Conservation (phyloP, 2,797 vertebrate species). For the Mallotus villosus region DNA sequence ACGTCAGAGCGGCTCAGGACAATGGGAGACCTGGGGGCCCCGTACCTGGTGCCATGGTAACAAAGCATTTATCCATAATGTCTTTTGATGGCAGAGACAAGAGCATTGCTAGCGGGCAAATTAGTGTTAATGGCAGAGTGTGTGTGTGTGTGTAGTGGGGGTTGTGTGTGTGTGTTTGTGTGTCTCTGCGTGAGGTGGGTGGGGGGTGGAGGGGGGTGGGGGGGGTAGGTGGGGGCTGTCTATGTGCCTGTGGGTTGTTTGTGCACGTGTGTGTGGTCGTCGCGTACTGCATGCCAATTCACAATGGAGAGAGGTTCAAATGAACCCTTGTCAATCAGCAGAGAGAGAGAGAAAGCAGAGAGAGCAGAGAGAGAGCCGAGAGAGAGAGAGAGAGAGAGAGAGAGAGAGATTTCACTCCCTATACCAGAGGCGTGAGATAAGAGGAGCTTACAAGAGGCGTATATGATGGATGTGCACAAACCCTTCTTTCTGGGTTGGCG, state of each 20-base stretch:
- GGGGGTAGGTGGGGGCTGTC: not conserved
- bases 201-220: not conserved
- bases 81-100: conserved; percentile 62
- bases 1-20: conserved; percentile 36
- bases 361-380: too few species aligned
- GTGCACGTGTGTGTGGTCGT: too few species aligned
- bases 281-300: too few species aligned
- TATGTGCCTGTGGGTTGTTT: not conserved
- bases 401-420: too few species aligned
- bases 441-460: too few species aligned
- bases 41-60: conserved; percentile 65
- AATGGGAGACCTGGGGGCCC: conserved; percentile 30
- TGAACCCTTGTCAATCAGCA: too few species aligned
- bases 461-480: too few species aligned
- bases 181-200: conserved; percentile 5
- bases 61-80: conserved; percentile 75
- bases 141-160: conserved; percentile 32
- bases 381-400: too few species aligned
- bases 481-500: too few species aligned
- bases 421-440: too few species aligned
- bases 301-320: too few species aligned
- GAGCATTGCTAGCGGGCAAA: conserved; percentile 68
- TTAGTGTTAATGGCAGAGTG: conserved; percentile 66
- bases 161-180: conserved; percentile 11
- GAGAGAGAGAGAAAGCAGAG: too few species aligned